Base-by-base conservation (phyloP, 2,888 invertebrate genomes). In the Sipha maydis region DNA sequence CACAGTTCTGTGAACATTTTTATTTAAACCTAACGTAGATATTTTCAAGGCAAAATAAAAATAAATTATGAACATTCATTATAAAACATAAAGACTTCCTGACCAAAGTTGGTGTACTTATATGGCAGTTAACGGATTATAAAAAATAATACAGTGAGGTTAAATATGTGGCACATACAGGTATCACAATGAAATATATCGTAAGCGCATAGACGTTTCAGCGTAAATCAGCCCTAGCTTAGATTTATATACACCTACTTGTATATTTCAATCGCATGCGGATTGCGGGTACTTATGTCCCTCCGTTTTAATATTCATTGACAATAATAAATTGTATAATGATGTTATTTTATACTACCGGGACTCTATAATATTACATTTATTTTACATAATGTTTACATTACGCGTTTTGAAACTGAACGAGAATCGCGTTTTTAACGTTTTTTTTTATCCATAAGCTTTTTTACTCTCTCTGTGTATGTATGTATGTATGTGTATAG, bases 331-430 rank as follows among this genome's bases (percentile, higher is more conserved):
- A 75, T 76, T 41, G 34, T 41, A 61, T 28, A 54, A 71, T 19
- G 34, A 83, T 56, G 28, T 54, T 7, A 17, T 61, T 61, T 38
- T 28, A 21, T 28, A 61, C 41, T 38, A 38, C 11, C 14, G 28
- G 41, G 41, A 3, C 19, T 38, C 19, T 38, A 17, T 69, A 56
- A 85, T 69, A 78, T 78, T n/a, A 85, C 48, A 85, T 85, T 85
- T 85, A 85, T 78, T 78, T 78, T 48, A 34, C 85, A 69, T 85
- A 85, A 69, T 54, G 69, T 78, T 77, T 78, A 34, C 41, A 67
- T 76, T 76, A 41, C 28, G 2, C 21, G 1, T 54, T 75, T 28
- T 34, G 54, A 61, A 76, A 84, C 41, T 76, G 38, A 76, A 76
- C 1, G 61, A 61, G 61, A 56, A 75, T 54, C 38, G 34, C 73